These are phyloP conservation scores for Alethe diademata DNA, from an alignment of 2,113 vertebrate species.

Conservation along the genomic window DNA sequence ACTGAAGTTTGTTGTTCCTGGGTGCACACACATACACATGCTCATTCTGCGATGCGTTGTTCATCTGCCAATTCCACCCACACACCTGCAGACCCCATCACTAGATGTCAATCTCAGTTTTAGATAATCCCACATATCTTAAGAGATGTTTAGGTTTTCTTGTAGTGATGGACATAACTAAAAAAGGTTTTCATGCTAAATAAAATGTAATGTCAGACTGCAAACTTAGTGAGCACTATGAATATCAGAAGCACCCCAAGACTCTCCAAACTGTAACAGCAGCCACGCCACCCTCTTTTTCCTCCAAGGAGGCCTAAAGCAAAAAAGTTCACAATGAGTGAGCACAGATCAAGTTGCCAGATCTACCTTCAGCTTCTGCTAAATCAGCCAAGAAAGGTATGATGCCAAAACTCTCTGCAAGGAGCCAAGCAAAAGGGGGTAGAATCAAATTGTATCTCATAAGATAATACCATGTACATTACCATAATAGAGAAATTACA, in stretches of 20 bases:
- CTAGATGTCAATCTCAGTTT: not conserved
- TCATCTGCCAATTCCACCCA: not conserved
- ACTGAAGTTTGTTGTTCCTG: not conserved
- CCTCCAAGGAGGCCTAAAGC: not conserved
- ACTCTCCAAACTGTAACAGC: not conserved
- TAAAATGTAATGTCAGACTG: not conserved
- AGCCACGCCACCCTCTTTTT: rapidly evolving
- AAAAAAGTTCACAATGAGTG: not conserved
- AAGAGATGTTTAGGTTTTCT: not conserved
- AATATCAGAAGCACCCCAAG: not conserved
- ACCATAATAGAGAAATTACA: not conserved
- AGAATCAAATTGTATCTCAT: not conserved
- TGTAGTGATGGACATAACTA: not conserved
- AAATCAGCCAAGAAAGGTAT: not conserved
- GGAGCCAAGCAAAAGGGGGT: not conserved
- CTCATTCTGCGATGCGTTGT: not conserved
- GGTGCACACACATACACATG: not conserved
- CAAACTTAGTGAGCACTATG: not conserved
- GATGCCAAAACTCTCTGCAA: not conserved
- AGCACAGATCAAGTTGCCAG: not conserved
- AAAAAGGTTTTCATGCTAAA: not conserved
- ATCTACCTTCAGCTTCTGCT: not conserved
- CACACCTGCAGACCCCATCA: not conserved
- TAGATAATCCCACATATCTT: not conserved
- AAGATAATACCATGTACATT: not conserved